A percentile compares a stretch with the other conserved stretches of the same genome.
Conservation (phyloP, 1,140 invertebrate genomes). For the Drosophila varians region DNA sequence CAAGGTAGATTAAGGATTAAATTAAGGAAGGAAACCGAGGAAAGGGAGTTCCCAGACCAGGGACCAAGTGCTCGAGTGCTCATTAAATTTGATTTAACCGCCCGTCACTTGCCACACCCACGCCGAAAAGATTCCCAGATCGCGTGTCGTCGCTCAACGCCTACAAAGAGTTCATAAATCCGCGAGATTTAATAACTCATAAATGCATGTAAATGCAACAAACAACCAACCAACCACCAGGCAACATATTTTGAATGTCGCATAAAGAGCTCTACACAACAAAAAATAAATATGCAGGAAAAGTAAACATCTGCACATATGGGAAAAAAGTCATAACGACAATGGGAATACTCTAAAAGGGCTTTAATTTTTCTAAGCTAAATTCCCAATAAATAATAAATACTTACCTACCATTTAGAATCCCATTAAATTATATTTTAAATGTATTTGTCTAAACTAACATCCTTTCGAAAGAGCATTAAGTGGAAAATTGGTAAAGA, state of each 20-base stretch:
- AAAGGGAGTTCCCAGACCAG: conserved; percentile 2
- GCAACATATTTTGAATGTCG: conserved; percentile 72
- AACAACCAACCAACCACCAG: conserved; percentile 13
- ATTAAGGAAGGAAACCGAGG: conserved; percentile 10
- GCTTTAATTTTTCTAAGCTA: too few relatives aligned
- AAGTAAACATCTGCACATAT: conserved; percentile 15
- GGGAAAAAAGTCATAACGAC: neutral
- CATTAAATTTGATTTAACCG: conserved; percentile 68
- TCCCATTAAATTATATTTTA: neutral
- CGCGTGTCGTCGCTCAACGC: conserved; percentile 71
- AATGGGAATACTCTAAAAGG: conserved; percentile 5
- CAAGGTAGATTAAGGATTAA: neutral
- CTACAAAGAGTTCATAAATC: conserved; percentile 65
- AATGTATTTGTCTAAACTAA: too few relatives aligned
- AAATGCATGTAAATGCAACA: conserved; percentile 65
- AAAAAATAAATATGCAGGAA: conserved; percentile 11
- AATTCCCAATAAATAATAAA: neutral
- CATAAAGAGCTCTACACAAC: conserved; percentile 45
- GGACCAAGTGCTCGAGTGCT: conserved; percentile 29
- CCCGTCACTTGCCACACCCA: conserved; percentile 53
- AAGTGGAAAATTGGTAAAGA: conserved; percentile 69
- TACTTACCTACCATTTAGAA: neutral
- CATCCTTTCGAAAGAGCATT: conserved; percentile 4
- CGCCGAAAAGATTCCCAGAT: conserved; percentile 49
- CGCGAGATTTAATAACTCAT: conserved; percentile 77